A percentile compares a stretch with the other conserved stretches of the same genome.
phyloP scores from a whole-genome alignment of 1,140 invertebrate genomes.

The Araneus ventricosus region DNA sequence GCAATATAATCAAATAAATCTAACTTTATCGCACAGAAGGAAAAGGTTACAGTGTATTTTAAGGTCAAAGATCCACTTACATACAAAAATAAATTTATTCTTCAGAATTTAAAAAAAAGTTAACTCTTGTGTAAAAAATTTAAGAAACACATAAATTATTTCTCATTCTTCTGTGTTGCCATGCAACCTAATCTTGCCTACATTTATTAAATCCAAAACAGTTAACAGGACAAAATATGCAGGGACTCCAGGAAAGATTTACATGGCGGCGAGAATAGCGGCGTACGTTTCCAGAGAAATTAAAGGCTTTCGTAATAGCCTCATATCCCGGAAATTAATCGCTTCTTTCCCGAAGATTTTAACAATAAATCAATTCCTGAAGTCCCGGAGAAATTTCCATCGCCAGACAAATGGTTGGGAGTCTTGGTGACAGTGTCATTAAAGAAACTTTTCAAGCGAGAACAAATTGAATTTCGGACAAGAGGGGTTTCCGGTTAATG shows the following conservation, averaged over 20 bases:
- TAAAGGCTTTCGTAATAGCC: background rate
- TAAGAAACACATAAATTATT: no score
- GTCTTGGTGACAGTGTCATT: constrained; percentile 47
- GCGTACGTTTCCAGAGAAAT: background rate
- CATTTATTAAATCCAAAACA: background rate
- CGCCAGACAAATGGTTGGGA: constrained; percentile 27
- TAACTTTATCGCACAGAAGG: no score
- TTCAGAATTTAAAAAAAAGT: no score
- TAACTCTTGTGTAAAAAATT: no score
- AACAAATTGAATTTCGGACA: constrained; percentile 62
- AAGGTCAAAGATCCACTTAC: no score
- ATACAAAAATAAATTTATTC: no score
- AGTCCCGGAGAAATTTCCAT: constrained; percentile 43
- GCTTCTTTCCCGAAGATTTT: constrained; percentile 31
- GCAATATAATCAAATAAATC: no score
- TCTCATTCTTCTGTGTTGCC: no score
- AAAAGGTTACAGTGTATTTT: no score
- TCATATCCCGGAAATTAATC: constrained; percentile 26
- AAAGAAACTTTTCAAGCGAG: constrained; percentile 57
- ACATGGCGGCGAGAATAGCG: background rate
- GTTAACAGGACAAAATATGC: background rate
- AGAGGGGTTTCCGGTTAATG: constrained; percentile 7
- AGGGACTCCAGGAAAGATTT: background rate
- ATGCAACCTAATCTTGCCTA: background rate
- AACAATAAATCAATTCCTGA: constrained; percentile 59